phyloP scores from a whole-genome alignment of 1,140 invertebrate genomes.

The Zaprionus vittiger region DNA sequence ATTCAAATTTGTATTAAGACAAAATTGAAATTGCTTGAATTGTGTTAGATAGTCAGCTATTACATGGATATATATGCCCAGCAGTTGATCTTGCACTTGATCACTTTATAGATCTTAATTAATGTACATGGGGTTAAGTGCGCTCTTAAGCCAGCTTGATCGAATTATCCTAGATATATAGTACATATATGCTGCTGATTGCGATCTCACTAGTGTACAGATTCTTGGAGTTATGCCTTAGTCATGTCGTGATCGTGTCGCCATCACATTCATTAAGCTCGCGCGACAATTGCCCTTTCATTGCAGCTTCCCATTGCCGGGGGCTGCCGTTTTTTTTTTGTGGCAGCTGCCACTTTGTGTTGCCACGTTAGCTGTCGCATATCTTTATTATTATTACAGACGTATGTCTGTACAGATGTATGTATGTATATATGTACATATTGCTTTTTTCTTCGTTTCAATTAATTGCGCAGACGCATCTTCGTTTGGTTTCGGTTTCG shows the following conservation, averaged over 20 bases:
- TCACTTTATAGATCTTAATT: not conserved
- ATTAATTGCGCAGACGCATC: conserved; percentile 58
- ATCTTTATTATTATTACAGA: conserved; percentile 15
- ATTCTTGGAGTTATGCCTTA: conserved; percentile 17
- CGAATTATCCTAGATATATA: conserved; percentile 22
- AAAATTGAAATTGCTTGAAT: not conserved
- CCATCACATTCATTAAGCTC: conserved; percentile 20
- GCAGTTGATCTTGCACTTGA: conserved; percentile 4
- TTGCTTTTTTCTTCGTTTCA: conserved; percentile 32
- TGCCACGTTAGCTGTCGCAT: conserved; percentile 32
- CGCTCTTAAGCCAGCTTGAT: not conserved
- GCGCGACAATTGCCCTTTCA: conserved; percentile 9
- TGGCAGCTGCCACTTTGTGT: conserved; percentile 33
- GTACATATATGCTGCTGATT: not conserved
- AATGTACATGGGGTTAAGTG: not conserved
- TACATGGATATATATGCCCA: too few species aligned
- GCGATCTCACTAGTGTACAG: not conserved
- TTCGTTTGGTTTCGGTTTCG: conserved; percentile 38
- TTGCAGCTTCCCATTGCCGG: conserved; percentile 7
- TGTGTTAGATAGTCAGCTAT: too few species aligned
- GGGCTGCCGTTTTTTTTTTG: conserved; percentile 17
- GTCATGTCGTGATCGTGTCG: conserved; percentile 14
- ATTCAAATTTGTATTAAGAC: not conserved
- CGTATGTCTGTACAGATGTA: not conserved
- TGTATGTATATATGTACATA: not conserved